Evolutionary conservation across 2,888 invertebrate genomes (phyloP).

Genomic region (Philonicus albiceps): DNA sequence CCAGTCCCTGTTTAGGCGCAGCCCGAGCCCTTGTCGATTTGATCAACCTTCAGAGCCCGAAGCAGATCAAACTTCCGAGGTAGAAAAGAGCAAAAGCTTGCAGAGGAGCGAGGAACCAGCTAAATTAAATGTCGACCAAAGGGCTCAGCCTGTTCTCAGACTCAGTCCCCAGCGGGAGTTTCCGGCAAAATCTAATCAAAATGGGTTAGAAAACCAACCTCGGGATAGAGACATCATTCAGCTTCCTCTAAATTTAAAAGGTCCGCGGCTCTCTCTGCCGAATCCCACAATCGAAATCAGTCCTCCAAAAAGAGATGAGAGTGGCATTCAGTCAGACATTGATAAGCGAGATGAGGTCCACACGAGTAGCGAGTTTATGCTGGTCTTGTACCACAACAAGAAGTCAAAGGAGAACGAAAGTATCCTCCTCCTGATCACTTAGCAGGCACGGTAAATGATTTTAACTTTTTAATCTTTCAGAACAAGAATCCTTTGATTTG

Average conservation of each 20-base stretch:
- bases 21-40: slow-evolving; percentile 40
- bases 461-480: slow-evolving; percentile 53
- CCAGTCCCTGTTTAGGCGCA: slow-evolving; percentile 41
- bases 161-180: slow-evolving; percentile 51
- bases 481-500: slow-evolving; percentile 69
- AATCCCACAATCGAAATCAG: slow-evolving; percentile 59
- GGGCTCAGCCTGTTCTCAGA: slow-evolving; percentile 55
- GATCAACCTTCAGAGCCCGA: slow-evolving; percentile 32
- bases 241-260: not conserved
- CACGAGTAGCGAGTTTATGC: slow-evolving; percentile 82
- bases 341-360: slow-evolving; percentile 64
- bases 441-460: not conserved
- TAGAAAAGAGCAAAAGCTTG: slow-evolving; percentile 51
- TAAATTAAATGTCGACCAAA: slow-evolving; percentile 55
- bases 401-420: slow-evolving; percentile 66
- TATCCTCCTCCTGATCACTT: slow-evolving; percentile 52
- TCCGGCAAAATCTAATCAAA: not conserved
- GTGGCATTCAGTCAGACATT: slow-evolving; percentile 49
- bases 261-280: slow-evolving; percentile 29
- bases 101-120: slow-evolving; percentile 60
- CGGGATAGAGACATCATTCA: not conserved
- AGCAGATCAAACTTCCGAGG: slow-evolving; percentile 16
- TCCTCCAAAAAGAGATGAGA: slow-evolving; percentile 52
- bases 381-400: slow-evolving; percentile 73
- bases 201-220: not conserved